Conservation (phyloP, 92 coral and sea anemone genomes). For the Actinernus sp. region DNA sequence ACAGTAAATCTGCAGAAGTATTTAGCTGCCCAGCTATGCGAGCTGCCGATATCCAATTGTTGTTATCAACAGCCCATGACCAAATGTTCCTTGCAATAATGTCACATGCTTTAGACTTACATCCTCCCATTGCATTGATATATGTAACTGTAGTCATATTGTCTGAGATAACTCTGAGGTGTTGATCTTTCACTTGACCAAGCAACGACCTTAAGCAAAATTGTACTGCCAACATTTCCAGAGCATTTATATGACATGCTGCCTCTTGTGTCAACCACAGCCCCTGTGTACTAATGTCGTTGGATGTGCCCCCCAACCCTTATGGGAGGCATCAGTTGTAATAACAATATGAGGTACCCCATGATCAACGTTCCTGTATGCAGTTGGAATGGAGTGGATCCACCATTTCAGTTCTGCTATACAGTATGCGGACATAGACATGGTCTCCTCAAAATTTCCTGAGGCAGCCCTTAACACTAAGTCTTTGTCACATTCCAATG, state of each 20-base stretch:
- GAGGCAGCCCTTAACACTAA: conserved; percentile 10
- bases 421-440: conserved; percentile 31
- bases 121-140: conserved; percentile 52
- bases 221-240: conserved; percentile 34
- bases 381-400: conserved; percentile 27
- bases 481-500: conserved; percentile 42
- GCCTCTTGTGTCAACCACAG: conserved; percentile 25
- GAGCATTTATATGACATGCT: conserved; percentile 23
- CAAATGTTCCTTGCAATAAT: conserved; percentile 20
- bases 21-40: conserved; percentile 36
- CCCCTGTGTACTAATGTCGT: conserved; percentile 26
- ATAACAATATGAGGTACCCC: conserved; percentile 16
- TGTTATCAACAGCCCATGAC: conserved; percentile 33
- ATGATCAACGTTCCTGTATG: conserved; percentile 34
- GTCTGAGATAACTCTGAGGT: conserved; percentile 41
- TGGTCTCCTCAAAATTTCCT: conserved; percentile 21
- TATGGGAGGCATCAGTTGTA: conserved; percentile 46
- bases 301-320: conserved; percentile 43
- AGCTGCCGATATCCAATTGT: conserved; percentile 40
- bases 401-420: conserved; percentile 51
- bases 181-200: conserved; percentile 5
- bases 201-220: conserved; percentile 35
- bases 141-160: conserved; percentile 36
- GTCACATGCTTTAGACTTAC: conserved; percentile 33
- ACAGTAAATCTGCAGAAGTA: conserved; percentile 29